Base-by-base conservation (phyloP, 2,113 vertebrate species). In the Globicephala melas region DNA sequence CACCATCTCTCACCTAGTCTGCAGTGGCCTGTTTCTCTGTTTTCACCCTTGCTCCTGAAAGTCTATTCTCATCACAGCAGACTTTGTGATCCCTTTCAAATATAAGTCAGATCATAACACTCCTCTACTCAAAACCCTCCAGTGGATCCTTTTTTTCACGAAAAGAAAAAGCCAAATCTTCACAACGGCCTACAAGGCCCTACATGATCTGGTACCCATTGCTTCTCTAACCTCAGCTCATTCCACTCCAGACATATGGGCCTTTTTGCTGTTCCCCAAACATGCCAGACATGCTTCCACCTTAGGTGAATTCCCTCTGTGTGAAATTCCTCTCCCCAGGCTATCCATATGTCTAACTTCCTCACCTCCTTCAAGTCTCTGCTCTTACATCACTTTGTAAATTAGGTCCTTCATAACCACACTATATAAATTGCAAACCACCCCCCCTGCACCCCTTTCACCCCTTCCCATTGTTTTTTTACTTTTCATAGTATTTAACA, bases 241-340 rank as follows among this genome's bases (percentile, higher is more conserved):
- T 55, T 87, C 55, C 33, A 15, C 3, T 7, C 20, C 33, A 89
- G 63, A 31, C 47, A 70, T 3, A 10, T 31, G n/a, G 41, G 50
- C 21, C 79, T 94, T 92, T 89, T 28, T 55, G 50, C 44, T 88
- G 4, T 80, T 89, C 47, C n/a, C 91, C 8, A 60, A 92, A 88
- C 58, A 91, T 38, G 28, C 44, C 74, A 80, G 47, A 81, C 63
- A 88, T 55, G 65, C 25, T 79, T 96, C 74, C 5, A 76, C 55
- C 28, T 74, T 58, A 36, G 21, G 31, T 41, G 17, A 82, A 95
- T 50, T 88, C 44, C 31, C 77, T 58, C 68, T 82, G 74, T 31
- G 63, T 62, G 18, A 86, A 87, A 95, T 96, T 96, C 71, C 58
- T 83, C 79, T 87, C 74, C 31, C 73, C n/a, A 74, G 77, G n/a